Base-by-base conservation (phyloP, 2,113 vertebrate genomes). In the Cheilinus undulatus region DNA sequence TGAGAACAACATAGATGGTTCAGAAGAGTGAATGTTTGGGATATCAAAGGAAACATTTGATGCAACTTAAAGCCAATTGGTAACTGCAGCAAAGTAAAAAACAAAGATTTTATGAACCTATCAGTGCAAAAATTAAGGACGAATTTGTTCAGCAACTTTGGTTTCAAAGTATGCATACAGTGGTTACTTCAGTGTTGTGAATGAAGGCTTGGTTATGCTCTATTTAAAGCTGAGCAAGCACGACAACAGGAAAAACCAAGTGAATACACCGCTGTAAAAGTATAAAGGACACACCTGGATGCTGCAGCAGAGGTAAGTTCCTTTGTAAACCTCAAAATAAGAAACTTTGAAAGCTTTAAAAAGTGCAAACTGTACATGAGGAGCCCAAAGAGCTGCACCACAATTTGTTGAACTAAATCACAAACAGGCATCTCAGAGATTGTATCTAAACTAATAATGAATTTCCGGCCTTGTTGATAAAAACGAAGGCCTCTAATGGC, bases 151-250 rank as follows among this genome's bases (percentile, higher is more conserved):
- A 8, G 30, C 20, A 13, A 64, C 7, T 69, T 57, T 63, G 58
- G 57, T 26, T 64, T 45, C 14, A 51, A 28, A 28, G 6, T 13
- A 36, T 38, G 30, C 13, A 43, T 3, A 15, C 24, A 42, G 30
- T 24, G 34, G 45, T 5, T 32, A 46, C 38, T 22, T n/a, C 11
- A 24, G 34, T 3, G 6, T 10, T 27, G 17, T 26, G 17, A 10
- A 52, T 20, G 13, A 15, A 49, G 9, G 43, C n/a, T 28, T 73
- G 43, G 59, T 49, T 24, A n/a, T 10, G 43, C 34, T 65, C 34
- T 24, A 20, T 32, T 26, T 42, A 7, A 42, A 42, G 40, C 14
- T 17, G 7, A 17, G 14, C 11, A 34, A 7, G 11, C 11, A 11
- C 11, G 10, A 42, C 40, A 42, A 42, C 15, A 4, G 19, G 8